Evolutionary conservation across 2,888 invertebrate species (phyloP).

Genomic region (Trisateles emortualis): DNA sequence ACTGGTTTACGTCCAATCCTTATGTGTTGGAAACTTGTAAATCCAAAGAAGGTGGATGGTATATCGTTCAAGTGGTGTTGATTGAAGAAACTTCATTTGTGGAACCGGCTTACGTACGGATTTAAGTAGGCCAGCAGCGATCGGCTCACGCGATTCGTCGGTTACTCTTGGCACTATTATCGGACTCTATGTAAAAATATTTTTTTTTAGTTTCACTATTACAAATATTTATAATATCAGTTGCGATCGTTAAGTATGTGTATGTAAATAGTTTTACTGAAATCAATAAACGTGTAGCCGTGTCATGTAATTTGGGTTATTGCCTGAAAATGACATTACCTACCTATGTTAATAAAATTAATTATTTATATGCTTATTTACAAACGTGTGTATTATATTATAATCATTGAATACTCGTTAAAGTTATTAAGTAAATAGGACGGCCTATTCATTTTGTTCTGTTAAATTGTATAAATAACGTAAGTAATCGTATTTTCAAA

Average conservation of each 20-base stretch:
- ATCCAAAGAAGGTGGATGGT: conserved; percentile 46
- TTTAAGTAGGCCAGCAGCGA: conserved; percentile 64
- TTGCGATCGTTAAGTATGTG: conserved; percentile 18
- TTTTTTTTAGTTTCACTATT: conserved; percentile 22
- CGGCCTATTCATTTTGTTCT: conserved; percentile 20
- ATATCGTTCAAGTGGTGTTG: conserved; percentile 49
- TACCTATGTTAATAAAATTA: not conserved
- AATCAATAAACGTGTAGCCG: conserved; percentile 22
- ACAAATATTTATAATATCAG: conserved; percentile 29
- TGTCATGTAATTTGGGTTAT: not conserved
- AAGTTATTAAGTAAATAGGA: conserved; percentile 2
- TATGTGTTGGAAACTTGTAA: conserved; percentile 29
- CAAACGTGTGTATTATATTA: not conserved
- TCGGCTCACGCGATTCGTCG: conserved; percentile 63
- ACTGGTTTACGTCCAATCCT: conserved; percentile 38
- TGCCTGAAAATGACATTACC: not conserved
- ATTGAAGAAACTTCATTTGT: conserved; percentile 60
- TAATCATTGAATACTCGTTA: conserved; percentile 3
- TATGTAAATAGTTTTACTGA: conserved; percentile 21
- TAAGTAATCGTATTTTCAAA: conserved; percentile 24
- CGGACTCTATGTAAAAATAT: conserved; percentile 36
- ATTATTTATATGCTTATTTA: not conserved
- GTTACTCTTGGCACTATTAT: conserved; percentile 47
- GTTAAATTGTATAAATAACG: conserved; percentile 10
- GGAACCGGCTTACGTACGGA: conserved; percentile 58